These are phyloP conservation scores for Eubucco bourcierii DNA, from an alignment of 2,113 vertebrate species.

Conservation along the genomic window DNA sequence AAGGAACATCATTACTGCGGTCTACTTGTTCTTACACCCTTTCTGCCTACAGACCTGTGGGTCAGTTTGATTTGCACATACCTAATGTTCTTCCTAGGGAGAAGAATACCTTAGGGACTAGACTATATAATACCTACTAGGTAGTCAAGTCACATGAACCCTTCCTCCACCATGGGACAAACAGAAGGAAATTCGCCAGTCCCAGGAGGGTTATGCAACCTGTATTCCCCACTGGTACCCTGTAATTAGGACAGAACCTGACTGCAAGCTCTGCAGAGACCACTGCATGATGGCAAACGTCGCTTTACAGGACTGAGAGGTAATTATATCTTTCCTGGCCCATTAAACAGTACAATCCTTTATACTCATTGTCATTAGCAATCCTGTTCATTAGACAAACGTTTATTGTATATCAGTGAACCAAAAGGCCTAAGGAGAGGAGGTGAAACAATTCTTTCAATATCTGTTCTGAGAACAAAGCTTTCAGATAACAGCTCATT, in stretches of 20 bases:
- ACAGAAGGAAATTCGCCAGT: background rate
- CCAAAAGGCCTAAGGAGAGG: background rate
- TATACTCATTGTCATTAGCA: background rate
- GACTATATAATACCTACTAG: background rate
- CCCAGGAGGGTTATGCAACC: background rate
- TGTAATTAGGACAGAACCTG: background rate
- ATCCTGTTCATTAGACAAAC: background rate
- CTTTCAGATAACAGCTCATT: background rate
- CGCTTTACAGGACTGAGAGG: background rate
- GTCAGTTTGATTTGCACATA: background rate
- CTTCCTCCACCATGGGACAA: background rate
- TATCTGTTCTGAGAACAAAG: conserved; percentile 9
- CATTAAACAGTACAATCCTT: background rate
- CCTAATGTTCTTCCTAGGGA: background rate
- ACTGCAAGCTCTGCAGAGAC: background rate
- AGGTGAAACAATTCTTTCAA: background rate
- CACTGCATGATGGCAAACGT: background rate
- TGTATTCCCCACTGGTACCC: background rate
- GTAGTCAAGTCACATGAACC: background rate
- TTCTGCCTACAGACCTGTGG: background rate
- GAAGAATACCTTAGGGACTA: background rate
- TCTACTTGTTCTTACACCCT: background rate
- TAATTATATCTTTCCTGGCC: background rate
- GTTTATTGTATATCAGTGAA: background rate
- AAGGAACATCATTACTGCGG: background rate